Percentiles rank a stretch among this genome's conserved stretches.
Conservation (phyloP, 1,140 invertebrate genomes). For the Tetraneura akinire region DNA sequence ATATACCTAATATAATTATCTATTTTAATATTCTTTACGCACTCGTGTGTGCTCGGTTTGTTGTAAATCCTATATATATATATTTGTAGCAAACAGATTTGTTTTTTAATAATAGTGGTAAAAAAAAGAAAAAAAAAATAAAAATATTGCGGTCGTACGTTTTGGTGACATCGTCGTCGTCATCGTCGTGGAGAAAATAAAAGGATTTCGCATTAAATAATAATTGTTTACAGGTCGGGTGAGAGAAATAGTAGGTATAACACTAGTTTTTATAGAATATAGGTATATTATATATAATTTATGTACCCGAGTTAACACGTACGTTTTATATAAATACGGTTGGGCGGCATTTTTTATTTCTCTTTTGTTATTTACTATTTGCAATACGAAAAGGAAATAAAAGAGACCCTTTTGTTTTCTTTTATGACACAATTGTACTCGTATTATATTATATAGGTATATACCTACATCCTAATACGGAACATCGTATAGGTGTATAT, state of each 20-base stretch:
- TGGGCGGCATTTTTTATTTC: background rate
- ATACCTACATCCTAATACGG: background rate
- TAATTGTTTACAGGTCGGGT: conserved; percentile 19
- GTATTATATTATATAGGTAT: background rate
- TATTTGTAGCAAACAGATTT: background rate
- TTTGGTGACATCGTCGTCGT: no score
- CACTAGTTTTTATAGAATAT: no score
- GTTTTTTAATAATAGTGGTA: conserved; percentile 14
- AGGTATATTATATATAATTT: no score
- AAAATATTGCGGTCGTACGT: background rate
- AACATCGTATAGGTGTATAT: background rate
- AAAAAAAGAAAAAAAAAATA: no score
- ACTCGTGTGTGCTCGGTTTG: background rate
- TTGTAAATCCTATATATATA: background rate
- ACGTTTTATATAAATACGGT: background rate
- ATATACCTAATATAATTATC: no score
- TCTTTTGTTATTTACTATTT: background rate
- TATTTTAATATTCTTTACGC: background rate
- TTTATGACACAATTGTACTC: background rate
- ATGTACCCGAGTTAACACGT: background rate
- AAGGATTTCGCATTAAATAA: conserved; percentile 14
- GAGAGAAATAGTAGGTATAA: conserved; percentile 12
- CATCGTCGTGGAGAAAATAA: background rate
- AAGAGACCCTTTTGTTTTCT: background rate
- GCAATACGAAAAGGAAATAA: background rate